phyloP scores from a whole-genome alignment of 2,797 vertebrate genomes.

The Gymnodraco acuticeps region DNA sequence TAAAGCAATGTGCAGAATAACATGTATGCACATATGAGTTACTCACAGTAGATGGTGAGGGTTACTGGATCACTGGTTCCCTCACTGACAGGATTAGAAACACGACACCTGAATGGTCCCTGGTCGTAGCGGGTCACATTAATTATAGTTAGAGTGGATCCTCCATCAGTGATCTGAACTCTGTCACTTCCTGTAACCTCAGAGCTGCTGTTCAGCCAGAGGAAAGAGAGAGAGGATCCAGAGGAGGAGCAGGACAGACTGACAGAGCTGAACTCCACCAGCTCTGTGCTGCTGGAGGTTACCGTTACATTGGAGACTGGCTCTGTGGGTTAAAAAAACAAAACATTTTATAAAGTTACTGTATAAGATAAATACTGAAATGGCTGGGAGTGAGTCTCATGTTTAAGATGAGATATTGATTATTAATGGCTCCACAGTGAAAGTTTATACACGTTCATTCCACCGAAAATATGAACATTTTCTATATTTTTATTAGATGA shows the following conservation, averaged over 20 bases:
- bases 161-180: too few species aligned
- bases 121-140: too few species aligned
- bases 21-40: too few species aligned
- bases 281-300: slow-evolving; percentile 38
- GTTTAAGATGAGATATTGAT: background rate
- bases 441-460: background rate
- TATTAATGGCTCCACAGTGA: background rate
- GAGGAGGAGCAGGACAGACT: too few species aligned
- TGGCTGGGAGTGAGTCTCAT: background rate
- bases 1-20: too few species aligned
- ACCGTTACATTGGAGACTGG: slow-evolving; percentile 47
- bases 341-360: background rate
- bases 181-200: too few species aligned
- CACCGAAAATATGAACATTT: too few species aligned
- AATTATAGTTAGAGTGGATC: too few species aligned
- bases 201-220: slow-evolving; percentile 15
- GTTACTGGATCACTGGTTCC: slow-evolving; percentile 44
- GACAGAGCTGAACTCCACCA: slow-evolving; percentile 55
- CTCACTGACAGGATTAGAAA: slow-evolving; percentile 62
- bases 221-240: too few species aligned
- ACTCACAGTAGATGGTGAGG: too few species aligned
- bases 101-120: slow-evolving; percentile 47
- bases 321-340: slow-evolving; percentile 38
- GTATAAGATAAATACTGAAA: background rate
- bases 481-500: background rate